A percentile compares a stretch with the other conserved stretches of the same genome.
Evolutionary conservation across 1,140 invertebrate genomes (phyloP).

Genomic region (Gryllus bimaculatus): DNA sequence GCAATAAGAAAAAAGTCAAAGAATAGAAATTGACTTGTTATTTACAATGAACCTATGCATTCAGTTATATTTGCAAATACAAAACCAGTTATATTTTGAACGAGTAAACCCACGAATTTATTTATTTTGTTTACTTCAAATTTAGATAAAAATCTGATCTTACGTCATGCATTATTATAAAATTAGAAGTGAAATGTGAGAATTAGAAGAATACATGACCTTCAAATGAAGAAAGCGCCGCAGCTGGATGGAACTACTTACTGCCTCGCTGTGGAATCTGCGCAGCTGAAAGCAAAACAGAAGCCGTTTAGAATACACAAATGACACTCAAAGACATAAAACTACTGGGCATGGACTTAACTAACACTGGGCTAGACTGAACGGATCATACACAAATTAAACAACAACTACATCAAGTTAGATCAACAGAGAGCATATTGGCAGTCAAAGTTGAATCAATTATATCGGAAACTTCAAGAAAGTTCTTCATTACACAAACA

Average conservation of each 20-base stretch:
- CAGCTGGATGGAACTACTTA: slow-evolving; percentile 44
- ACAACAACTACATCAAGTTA: neutral
- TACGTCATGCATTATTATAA: no score
- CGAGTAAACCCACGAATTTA: no score
- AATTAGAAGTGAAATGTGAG: no score
- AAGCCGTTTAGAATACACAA: slow-evolving; percentile 25
- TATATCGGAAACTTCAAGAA: neutral
- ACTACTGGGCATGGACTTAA: neutral
- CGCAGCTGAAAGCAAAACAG: slow-evolving; percentile 65
- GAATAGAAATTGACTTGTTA: no score
- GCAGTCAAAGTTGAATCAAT: neutral
- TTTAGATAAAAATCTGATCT: no score
- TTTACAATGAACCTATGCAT: no score
- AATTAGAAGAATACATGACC: neutral
- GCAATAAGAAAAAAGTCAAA: no score
- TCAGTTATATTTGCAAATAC: no score
- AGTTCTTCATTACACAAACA: neutral
- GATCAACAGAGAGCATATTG: neutral
- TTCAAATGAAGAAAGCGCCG: neutral
- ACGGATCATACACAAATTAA: neutral
- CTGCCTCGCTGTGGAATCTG: slow-evolving; percentile 80
- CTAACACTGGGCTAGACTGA: neutral
- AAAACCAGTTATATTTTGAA: no score
- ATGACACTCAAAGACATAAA: neutral
- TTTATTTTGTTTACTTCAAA: no score